A percentile compares a stretch with the other conserved stretches of the same genome.
Conservation (phyloP, 2,113 vertebrate species). For the Neomonachus schauinslandi region DNA sequence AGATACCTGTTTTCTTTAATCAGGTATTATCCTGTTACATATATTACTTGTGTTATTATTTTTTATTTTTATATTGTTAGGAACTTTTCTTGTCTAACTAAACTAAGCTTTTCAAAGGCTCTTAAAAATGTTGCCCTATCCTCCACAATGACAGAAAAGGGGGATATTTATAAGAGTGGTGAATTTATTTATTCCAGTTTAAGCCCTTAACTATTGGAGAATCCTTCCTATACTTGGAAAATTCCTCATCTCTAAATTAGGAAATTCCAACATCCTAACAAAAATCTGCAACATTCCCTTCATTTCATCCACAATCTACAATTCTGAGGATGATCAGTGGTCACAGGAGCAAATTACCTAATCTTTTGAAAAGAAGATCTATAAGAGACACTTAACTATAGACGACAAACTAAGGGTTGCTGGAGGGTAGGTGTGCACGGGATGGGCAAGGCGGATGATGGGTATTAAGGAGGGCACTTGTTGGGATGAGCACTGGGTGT, state of each 20-base stretch:
- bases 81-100: background rate
- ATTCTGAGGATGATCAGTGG: background rate
- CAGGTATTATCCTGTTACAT: background rate
- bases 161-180: background rate
- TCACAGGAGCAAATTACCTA: background rate
- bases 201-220: background rate
- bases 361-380: slow-evolving; percentile 10
- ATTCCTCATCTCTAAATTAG: slow-evolving; percentile 5
- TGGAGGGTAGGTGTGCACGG: background rate
- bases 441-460: background rate
- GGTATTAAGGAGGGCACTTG: background rate
- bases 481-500: too few relatives aligned
- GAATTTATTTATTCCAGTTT: slow-evolving; percentile 12
- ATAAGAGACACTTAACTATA: background rate
- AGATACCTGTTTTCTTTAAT: background rate
- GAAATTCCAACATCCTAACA: background rate
- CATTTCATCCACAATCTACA: background rate
- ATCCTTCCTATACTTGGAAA: background rate
- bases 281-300: background rate
- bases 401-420: background rate
- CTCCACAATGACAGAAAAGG: background rate
- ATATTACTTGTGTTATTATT: background rate
- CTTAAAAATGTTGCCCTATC: background rate
- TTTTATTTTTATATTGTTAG: background rate
- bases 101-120: slow-evolving; percentile 7